Base-by-base conservation (phyloP, 1,140 invertebrate genomes). In the Trichonephila inaurata region DNA sequence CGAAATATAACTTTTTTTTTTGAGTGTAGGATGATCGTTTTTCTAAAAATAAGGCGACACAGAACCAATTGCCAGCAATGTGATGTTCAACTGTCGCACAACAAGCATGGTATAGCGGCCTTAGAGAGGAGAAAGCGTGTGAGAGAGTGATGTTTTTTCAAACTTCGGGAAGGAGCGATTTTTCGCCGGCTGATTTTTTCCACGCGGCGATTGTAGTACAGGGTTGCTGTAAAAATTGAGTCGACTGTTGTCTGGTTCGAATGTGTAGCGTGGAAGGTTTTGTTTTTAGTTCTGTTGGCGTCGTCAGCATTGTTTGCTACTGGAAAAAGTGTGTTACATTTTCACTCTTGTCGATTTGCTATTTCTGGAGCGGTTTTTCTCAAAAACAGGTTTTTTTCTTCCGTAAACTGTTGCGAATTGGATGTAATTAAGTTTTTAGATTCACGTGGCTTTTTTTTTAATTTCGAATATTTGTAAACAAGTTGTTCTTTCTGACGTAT, bases 31-130 rank as follows among this genome's bases (percentile, higher is more conserved):
- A 1, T 19, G 81, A 21, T 21, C 3, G 81, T 44, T 58, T 51
- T 58, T 40, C 60, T 86, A 58, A 28, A 86, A 86, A 86, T 61
- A 86, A 24, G 62, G n/a, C 83, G 16, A 24, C 83, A 28, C 61
- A 19, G 60, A 86, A 86, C n/a, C 83, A n/a, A 86, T 61, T 86
- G 83, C 83, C 83, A 86, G 60, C 61, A 33, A 61, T 60, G 21
- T 86, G 16, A 12, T 28, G 69, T 72, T 72, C 69, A 28, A 58
- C 62, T 86, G 83, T 24, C 60, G 24, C 51, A 40, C 24, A 28
- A 28, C 33, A 40, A 40, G 51, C 83, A 61, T 86, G 10, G n/a
- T 40, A 33, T 16, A 61, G 51, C 83, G 60, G 60, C 51, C 69
- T 24, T n/a, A 14, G 28, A 28, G n/a, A 14, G 24, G 24, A 33